Evolutionary conservation across 2,888 invertebrate genomes (phyloP), one percentile per base, ranked within the genome.

Genomic region (Orgyia antiqua): DNA sequence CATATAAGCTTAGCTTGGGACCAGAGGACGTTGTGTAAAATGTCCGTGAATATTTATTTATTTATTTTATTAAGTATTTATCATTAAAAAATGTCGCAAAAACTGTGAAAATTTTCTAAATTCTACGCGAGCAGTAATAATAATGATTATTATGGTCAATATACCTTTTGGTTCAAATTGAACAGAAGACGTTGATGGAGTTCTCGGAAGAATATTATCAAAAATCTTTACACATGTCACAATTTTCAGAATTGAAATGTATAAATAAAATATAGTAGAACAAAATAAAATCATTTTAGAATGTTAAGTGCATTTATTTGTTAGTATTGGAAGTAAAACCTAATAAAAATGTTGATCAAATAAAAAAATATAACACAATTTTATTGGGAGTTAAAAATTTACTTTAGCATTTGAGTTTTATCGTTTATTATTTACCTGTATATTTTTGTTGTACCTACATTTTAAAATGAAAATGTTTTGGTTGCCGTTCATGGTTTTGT

Each of bases 281-380:
- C 45, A 35, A 42, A 45, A 13, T 25, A 32, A 31, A 34, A 48
- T 48, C 55, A 58, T 58, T 42, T 41, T 36, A 28, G 38, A 33
- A 1, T 10, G 11, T 9, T 23, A 29, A 42, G 28, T 36, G 38
- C 39, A 36, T 45, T 10, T 9, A 53, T 55, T 43, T 39, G 24
- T 21, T 30, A 41, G 33, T 13, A 34, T 34, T 21, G 10, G 23
- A 30, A 30, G 19, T 30, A 39, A 37, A 44, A 39, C 25, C 44
- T 41, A 48, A 58, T 63, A 61, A 57, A 61, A 45, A 44, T 47
- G 29, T 15, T 6, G 31, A 37, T 34, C 33, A 31, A 36, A 51
- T 51, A 58, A 52, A 56, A 41, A 46, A 33, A 15, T 15, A 15
- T 15, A 4, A 15, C 6, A 15, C 15, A 31, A 42, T 53, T 55